Evolutionary conservation across 1,140 invertebrate species (phyloP).

Genomic region (Drosophila rhopaloa): DNA sequence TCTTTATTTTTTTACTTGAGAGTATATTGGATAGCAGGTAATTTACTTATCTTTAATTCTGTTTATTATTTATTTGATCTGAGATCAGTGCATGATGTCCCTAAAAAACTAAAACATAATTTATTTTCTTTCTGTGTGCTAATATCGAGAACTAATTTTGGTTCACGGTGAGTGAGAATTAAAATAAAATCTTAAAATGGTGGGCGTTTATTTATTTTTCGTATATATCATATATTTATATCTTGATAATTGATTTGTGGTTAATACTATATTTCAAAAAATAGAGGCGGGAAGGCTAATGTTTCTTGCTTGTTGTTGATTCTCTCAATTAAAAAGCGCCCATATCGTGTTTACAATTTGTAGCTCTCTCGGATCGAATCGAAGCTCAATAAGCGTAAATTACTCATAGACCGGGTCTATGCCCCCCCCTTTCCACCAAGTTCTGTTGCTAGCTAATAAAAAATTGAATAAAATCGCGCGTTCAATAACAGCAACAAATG

Average conservation of each 20-base stretch:
- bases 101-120: too few relatives aligned
- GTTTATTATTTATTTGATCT: too few relatives aligned
- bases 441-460: conserved; percentile 64
- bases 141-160: neutral
- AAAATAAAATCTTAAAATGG: neutral
- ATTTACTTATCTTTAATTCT: too few relatives aligned
- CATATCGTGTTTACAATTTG: conserved; percentile 33
- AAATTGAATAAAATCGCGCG: conserved; percentile 80
- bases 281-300: neutral
- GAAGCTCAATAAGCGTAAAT: conserved; percentile 45
- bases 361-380: conserved; percentile 29
- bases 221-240: neutral
- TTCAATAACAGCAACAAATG: conserved; percentile 66
- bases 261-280: neutral
- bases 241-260: conserved; percentile 17
- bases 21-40: too few relatives aligned
- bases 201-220: neutral
- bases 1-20: too few relatives aligned
- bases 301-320: conserved; percentile 7
- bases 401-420: conserved; percentile 33
- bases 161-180: neutral
- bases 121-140: neutral
- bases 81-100: too few relatives aligned
- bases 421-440: neutral
- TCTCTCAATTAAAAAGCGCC: conserved; percentile 35